phyloP scores from a whole-genome alignment of 2,888 invertebrate genomes.

The Muschampia plurimacula region DNA sequence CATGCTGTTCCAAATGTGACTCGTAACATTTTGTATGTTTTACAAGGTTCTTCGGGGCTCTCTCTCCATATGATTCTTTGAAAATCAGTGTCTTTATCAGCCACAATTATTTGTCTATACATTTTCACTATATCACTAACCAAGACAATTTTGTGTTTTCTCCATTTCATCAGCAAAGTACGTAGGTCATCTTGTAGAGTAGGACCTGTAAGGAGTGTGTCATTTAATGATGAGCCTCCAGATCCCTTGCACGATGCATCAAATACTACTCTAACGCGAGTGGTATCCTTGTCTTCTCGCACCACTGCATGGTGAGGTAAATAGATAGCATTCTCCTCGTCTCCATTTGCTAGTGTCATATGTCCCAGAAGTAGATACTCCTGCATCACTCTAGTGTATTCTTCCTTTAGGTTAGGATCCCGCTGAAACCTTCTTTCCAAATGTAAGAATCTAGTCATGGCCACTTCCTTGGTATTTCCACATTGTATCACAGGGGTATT shows the following conservation, averaged over 20 bases:
- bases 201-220: background rate
- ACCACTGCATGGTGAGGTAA: constrained; percentile 3
- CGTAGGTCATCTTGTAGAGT: background rate
- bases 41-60: background rate
- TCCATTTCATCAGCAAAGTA: background rate
- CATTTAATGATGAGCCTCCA: background rate
- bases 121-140: constrained; percentile 3
- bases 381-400: constrained; percentile 1
- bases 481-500: background rate
- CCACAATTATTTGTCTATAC: background rate
- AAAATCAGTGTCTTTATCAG: background rate
- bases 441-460: background rate
- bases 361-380: background rate
- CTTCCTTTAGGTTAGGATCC: constrained; percentile 5
- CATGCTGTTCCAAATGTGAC: background rate
- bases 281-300: constrained; percentile 3
- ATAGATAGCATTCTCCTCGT: background rate
- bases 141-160: constrained; percentile 3
- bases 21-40: constrained; percentile 1
- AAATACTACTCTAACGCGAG: background rate
- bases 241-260: constrained; percentile 2
- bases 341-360: background rate
- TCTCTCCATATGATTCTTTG: constrained; percentile 7
- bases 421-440: background rate
- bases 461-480: background rate